phyloP scores from a whole-genome alignment of 2,113 vertebrate genomes.

The Trichomycterus rosablanca region DNA sequence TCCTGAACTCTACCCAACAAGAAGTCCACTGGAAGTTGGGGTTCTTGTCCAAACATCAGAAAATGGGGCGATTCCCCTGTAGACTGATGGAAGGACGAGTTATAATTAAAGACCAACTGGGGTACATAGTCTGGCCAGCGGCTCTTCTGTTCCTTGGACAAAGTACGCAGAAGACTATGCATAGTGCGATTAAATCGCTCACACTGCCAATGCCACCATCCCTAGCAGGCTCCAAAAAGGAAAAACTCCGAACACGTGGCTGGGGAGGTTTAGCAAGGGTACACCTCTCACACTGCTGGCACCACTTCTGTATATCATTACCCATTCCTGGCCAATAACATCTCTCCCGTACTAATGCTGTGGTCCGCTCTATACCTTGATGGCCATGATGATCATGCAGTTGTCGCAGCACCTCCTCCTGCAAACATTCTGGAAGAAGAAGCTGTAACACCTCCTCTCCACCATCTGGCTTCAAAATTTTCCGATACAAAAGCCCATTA shows the following conservation, averaged over 20 bases:
- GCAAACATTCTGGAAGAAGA: background rate
- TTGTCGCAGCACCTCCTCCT: background rate
- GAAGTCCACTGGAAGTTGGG: too few relatives aligned
- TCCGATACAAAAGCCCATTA: too few relatives aligned
- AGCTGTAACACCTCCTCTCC: background rate
- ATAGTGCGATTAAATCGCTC: too few relatives aligned
- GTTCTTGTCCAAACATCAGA: too few relatives aligned
- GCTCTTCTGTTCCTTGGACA: too few relatives aligned
- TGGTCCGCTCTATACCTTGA: background rate
- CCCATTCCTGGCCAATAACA: background rate
- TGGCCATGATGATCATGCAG: background rate
- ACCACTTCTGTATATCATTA: background rate
- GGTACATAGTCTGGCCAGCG: too few relatives aligned
- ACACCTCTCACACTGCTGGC: background rate
- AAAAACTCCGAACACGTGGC: background rate
- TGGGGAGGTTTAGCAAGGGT: background rate
- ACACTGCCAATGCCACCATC: too few relatives aligned
- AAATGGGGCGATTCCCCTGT: too few relatives aligned
- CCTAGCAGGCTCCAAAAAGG: background rate
- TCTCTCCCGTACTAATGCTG: background rate
- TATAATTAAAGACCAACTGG: too few relatives aligned
- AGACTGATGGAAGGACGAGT: too few relatives aligned
- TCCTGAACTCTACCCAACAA: too few relatives aligned
- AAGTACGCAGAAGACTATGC: too few relatives aligned
- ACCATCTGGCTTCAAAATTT: background rate